These are phyloP conservation scores for Nowickia ferox DNA, from an alignment of 2,888 invertebrate genomes.

Conservation along the genomic window DNA sequence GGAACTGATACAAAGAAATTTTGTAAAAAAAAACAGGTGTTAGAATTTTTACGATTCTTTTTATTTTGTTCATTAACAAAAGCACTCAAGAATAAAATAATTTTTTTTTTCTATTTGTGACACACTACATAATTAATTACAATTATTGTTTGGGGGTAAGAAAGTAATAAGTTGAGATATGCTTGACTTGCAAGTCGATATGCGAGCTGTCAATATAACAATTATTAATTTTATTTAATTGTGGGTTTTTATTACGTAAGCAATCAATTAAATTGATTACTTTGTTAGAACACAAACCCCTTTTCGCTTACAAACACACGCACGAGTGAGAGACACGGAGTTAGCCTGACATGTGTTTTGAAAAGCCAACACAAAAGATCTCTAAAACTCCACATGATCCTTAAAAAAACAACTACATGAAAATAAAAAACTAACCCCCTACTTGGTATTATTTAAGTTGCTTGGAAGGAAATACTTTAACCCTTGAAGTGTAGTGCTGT, in stretches of 20 bases:
- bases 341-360: slow-evolving; percentile 10
- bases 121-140: slow-evolving; percentile 59
- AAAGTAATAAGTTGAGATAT: slow-evolving; percentile 11
- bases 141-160: slow-evolving; percentile 25
- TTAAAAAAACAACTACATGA: background rate
- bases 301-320: background rate
- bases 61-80: slow-evolving; percentile 14
- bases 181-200: slow-evolving; percentile 13
- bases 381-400: slow-evolving; percentile 47
- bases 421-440: slow-evolving; percentile 45
- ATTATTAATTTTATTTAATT: slow-evolving; percentile 73
- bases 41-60: slow-evolving; percentile 27
- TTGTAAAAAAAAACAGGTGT: slow-evolving; percentile 50
- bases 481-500: slow-evolving; percentile 65
- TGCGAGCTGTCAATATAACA: slow-evolving; percentile 71
- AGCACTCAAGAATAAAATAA: slow-evolving; percentile 24
- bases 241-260: slow-evolving; percentile 52
- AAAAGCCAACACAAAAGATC: background rate
- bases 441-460: background rate
- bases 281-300: slow-evolving; percentile 57
- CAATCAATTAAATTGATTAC: slow-evolving; percentile 69
- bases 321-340: background rate
- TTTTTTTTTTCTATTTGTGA: slow-evolving; percentile 28
- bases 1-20: slow-evolving; percentile 16
- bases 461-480: background rate